A percentile compares a stretch with the other conserved stretches of the same genome.
Conservation (phyloP, 92 coral and sea anemone species). For the Actinostola sp. region DNA sequence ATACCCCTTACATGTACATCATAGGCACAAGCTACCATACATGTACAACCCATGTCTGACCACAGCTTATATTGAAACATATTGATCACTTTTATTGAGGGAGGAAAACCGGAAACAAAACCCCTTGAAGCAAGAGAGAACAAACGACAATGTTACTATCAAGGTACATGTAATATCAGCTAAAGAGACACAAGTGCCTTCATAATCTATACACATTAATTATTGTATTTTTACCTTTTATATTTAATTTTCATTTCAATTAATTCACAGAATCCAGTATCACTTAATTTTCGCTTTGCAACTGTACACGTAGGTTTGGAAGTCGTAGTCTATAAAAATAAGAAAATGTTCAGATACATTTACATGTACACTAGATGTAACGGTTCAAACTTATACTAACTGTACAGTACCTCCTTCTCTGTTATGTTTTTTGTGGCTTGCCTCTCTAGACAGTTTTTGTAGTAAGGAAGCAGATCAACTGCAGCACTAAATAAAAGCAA, state of each 20-base stretch:
- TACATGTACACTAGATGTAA: no score
- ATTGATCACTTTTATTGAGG: no score
- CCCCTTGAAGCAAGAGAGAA: no score
- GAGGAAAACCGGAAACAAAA: no score
- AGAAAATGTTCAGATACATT: not conserved
- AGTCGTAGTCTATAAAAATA: not conserved
- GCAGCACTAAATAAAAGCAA: constrained; percentile 55
- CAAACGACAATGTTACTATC: no score
- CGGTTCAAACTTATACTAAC: no score
- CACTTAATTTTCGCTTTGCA: constrained; percentile 63
- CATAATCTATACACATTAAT: not conserved
- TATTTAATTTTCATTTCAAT: constrained; percentile 74
- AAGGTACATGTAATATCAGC: no score
- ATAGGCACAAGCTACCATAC: no score
- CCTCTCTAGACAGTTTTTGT: constrained; percentile 45
- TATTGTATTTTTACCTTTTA: constrained; percentile 52
- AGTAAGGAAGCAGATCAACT: constrained; percentile 76
- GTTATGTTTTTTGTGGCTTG: constrained; percentile 35
- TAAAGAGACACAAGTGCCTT: no score
- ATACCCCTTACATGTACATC: no score
- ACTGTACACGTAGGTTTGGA: constrained; percentile 6
- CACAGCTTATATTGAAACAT: no score
- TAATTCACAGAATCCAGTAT: constrained; percentile 44
- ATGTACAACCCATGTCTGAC: no score
- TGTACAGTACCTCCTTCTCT: constrained; percentile 58